Percentiles rank a stretch among this genome's conserved stretches.
Conservation (phyloP, 2,797 vertebrate genomes). For the Dendrocincla tyrannina region DNA sequence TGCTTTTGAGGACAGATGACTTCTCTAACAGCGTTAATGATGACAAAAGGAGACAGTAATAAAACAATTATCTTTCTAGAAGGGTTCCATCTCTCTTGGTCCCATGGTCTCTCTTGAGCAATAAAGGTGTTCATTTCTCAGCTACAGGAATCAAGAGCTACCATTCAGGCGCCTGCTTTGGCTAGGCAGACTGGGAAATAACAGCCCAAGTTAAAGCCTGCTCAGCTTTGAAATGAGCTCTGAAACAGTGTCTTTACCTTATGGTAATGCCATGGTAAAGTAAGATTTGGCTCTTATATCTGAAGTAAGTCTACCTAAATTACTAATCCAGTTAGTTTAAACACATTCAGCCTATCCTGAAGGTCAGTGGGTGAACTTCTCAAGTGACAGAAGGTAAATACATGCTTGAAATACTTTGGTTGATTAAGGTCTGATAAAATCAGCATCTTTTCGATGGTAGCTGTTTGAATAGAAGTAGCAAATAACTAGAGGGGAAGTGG, state of each 20-base stretch:
- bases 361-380: neutral
- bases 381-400: neutral
- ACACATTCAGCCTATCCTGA: neutral
- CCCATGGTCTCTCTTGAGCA: neutral
- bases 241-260: neutral
- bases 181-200: neutral
- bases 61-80: neutral
- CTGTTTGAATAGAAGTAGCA: neutral
- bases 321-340: neutral
- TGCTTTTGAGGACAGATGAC: neutral
- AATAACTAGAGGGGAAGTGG: neutral
- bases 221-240: neutral
- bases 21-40: neutral
- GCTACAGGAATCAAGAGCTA: neutral
- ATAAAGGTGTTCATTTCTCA: neutral
- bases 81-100: neutral
- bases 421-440: neutral
- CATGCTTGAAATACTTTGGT: neutral
- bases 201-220: neutral
- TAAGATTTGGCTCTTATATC: neutral
- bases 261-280: neutral
- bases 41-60: neutral
- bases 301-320: neutral
- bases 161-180: neutral
- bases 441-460: neutral